Conservation (phyloP, 2,888 invertebrate species). For the Zygaena filipendulae region DNA sequence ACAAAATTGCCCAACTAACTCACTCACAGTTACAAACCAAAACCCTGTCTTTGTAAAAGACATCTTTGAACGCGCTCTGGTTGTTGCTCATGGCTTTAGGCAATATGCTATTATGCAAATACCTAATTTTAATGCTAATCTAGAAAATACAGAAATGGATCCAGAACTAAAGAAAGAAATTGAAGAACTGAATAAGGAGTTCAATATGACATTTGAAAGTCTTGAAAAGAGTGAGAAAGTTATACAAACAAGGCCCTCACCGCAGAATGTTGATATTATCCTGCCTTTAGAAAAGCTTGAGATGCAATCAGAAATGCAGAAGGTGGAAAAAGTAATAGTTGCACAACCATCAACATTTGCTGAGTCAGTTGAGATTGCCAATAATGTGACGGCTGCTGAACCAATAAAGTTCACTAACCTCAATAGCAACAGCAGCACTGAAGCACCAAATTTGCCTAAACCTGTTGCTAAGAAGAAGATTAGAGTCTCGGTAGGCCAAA, state of each 20-base stretch:
- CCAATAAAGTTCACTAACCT: no score
- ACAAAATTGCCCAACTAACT: slow-evolving; percentile 40
- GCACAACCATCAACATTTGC: slow-evolving; percentile 1
- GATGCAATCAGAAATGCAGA: slow-evolving; percentile 10
- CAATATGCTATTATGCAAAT: slow-evolving; percentile 62
- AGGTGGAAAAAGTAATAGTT: slow-evolving; percentile 6
- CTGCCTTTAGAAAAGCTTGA: slow-evolving; percentile 19
- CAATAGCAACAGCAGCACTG: slow-evolving; percentile 4
- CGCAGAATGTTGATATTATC: slow-evolving; percentile 18
- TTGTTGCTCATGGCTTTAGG: slow-evolving; percentile 77
- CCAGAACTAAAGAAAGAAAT: slow-evolving; percentile 40
- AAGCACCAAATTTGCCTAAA: slow-evolving; percentile 31
- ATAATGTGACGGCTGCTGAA: no score
- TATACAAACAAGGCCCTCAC: slow-evolving; percentile 7
- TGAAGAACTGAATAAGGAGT: slow-evolving; percentile 53
- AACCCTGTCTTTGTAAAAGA: slow-evolving; percentile 38
- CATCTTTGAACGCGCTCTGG: slow-evolving; percentile 71
- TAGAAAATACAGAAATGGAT: slow-evolving; percentile 33
- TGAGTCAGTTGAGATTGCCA: slow-evolving; percentile 4
- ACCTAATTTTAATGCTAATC: slow-evolving; percentile 31
- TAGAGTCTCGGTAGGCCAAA: slow-evolving; percentile 46
- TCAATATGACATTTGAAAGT: slow-evolving; percentile 49
- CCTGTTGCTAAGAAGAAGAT: slow-evolving; percentile 54
- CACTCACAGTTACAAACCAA: slow-evolving; percentile 29
- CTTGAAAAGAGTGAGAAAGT: slow-evolving; percentile 28